A percentile compares a stretch with the other conserved stretches of the same genome.
Conservation (phyloP, 2,797 vertebrate species). For the Notamacropus eugenii region DNA sequence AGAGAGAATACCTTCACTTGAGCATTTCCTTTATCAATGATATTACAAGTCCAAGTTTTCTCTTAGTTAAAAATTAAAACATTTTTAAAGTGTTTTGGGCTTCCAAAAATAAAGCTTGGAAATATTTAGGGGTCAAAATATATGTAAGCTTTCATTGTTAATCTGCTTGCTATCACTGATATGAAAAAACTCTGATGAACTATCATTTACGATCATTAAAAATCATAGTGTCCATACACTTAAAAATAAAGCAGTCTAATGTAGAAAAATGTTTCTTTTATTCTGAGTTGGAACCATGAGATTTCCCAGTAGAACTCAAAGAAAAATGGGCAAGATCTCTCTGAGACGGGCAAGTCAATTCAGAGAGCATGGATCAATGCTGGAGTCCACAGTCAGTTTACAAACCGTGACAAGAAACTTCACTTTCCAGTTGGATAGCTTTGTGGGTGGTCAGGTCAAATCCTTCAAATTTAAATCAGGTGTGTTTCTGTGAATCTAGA, state of each 20-base stretch:
- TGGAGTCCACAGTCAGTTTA: slow-evolving; percentile 54
- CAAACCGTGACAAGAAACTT: slow-evolving; percentile 35
- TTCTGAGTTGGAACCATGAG: slow-evolving; percentile 29
- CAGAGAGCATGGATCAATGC: slow-evolving; percentile 51
- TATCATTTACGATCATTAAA: slow-evolving; percentile 40
- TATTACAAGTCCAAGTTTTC: neutral
- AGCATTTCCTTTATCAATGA: neutral
- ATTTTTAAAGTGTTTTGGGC: neutral
- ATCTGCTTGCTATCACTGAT: neutral
- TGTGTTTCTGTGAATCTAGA: slow-evolving; percentile 74
- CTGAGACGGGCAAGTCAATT: slow-evolving; percentile 44
- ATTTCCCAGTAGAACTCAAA: slow-evolving; percentile 47
- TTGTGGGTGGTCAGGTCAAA: slow-evolving; percentile 78
- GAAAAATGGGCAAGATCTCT: slow-evolving; percentile 47
- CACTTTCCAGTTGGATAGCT: slow-evolving; percentile 68
- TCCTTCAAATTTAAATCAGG: slow-evolving; percentile 63
- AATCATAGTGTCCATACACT: slow-evolving; percentile 35
- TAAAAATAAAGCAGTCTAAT: slow-evolving; percentile 5
- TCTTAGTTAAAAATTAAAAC: neutral
- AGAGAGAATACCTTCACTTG: too few relatives aligned
- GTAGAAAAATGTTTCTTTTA: slow-evolving; percentile 50
- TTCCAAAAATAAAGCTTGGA: neutral
- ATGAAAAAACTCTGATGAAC: neutral
- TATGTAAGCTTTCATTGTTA: neutral
- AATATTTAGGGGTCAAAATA: neutral